A percentile compares a stretch with the other conserved stretches of the same genome.
Evolutionary conservation across 2,113 vertebrate genomes (phyloP).

Genomic region (Pantherophis guttatus): DNA sequence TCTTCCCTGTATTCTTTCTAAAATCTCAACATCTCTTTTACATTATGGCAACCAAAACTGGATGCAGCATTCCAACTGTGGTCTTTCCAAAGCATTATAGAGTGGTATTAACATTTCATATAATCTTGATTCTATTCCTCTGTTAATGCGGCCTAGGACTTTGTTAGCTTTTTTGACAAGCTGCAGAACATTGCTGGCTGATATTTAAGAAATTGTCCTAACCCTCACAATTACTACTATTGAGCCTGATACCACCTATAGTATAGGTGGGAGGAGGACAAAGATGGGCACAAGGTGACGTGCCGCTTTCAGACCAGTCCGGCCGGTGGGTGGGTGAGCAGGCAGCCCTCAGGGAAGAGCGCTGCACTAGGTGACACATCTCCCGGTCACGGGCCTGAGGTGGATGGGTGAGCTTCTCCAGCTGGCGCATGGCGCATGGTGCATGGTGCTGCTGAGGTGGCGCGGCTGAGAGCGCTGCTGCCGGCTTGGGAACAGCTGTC

Average conservation of each 20-base stretch:
- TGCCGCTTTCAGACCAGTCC: too few species aligned
- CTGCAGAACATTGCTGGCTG: background rate
- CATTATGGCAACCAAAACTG: background rate
- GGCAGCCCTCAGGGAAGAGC: too few species aligned
- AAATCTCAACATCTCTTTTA: background rate
- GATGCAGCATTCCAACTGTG: background rate
- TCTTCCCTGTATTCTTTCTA: background rate
- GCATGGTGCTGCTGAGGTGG: too few species aligned
- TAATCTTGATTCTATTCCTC: background rate
- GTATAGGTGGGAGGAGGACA: too few species aligned
- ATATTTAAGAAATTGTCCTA: background rate
- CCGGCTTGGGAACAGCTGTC: too few species aligned
- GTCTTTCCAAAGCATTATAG: background rate
- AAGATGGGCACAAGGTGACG: too few species aligned
- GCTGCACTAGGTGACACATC: too few species aligned
- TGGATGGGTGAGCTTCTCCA: too few species aligned
- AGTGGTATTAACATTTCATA: background rate
- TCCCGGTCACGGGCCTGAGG: too few species aligned
- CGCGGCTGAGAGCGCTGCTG: too few species aligned
- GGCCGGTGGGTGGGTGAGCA: too few species aligned
- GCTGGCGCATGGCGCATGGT: too few species aligned
- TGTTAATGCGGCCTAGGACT: background rate
- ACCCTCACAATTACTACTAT: background rate
- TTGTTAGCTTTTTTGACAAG: background rate
- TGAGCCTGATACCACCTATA: background rate